A percentile compares a stretch with the other conserved stretches of the same genome.
phyloP scores from a whole-genome alignment of 2,113 vertebrate genomes.

The Sinocyclocheilus anshuiensis region DNA sequence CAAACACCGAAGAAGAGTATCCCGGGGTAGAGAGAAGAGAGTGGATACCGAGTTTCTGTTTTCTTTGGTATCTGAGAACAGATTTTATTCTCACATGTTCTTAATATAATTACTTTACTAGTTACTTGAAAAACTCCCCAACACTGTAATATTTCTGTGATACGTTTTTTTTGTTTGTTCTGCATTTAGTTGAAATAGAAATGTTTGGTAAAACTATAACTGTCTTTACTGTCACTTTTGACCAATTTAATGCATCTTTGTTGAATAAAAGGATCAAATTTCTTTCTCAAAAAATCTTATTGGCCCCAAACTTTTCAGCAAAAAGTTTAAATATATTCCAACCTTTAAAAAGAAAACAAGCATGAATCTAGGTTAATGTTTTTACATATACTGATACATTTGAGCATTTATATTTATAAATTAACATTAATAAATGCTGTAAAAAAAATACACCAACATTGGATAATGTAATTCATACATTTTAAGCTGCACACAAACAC shows the following conservation, averaged over 20 bases:
- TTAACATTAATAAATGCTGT: neutral
- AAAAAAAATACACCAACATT: neutral
- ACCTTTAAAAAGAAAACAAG: neutral
- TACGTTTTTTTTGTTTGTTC: neutral
- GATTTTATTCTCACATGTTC: no score
- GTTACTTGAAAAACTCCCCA: no score
- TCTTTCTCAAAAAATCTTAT: neutral
- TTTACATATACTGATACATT: neutral
- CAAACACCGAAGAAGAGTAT: no score
- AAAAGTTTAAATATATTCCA: neutral
- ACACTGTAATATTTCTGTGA: no score
- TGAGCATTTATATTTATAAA: neutral
- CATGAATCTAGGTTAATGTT: neutral
- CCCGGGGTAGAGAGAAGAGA: no score
- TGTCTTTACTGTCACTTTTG: neutral
- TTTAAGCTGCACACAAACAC: slow-evolving; percentile 16
- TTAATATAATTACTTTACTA: no score
- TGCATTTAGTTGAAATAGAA: neutral
- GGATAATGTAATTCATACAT: neutral
- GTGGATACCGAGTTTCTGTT: no score
- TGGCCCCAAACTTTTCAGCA: neutral
- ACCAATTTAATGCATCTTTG: neutral
- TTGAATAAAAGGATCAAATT: neutral
- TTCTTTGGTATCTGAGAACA: no score
- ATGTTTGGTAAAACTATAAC: neutral